Conservation (phyloP, 2,113 vertebrate genomes). For the Sigmodon hispidus region DNA sequence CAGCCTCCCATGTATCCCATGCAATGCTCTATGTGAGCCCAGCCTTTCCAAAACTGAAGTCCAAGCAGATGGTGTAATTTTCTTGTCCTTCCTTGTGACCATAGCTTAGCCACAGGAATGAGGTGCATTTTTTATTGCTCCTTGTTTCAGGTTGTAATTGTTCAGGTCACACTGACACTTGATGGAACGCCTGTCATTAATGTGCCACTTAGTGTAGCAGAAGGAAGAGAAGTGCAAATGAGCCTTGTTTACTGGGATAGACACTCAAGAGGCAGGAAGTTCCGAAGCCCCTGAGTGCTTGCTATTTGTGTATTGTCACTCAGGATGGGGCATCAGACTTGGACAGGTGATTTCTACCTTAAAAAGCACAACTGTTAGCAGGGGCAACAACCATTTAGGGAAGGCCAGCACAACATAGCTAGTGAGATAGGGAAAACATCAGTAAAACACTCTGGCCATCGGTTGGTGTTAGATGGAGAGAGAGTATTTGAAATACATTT, state of each 20-base stretch:
- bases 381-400: background rate
- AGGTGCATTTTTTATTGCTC: background rate
- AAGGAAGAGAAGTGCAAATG: background rate
- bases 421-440: slow-evolving; percentile 9
- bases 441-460: background rate
- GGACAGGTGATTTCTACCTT: background rate
- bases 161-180: slow-evolving; percentile 47
- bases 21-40: fast-evolving
- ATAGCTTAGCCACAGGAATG: background rate
- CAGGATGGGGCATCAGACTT: background rate
- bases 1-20: background rate
- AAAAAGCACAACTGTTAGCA: background rate
- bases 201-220: background rate
- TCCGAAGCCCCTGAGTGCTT: slow-evolving; percentile 19
- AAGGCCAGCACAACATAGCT: background rate
- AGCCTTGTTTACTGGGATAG: slow-evolving; percentile 25
- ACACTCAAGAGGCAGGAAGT: slow-evolving; percentile 39
- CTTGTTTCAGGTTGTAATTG: slow-evolving; percentile 57
- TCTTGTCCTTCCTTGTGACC: slow-evolving; percentile 27
- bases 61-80: slow-evolving; percentile 54
- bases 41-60: background rate
- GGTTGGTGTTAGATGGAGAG: background rate
- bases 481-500: slow-evolving; percentile 1
- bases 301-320: background rate
- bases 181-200: slow-evolving; percentile 61